Evolutionary conservation across 1,140 invertebrate species (phyloP), one percentile per base, ranked within the genome.

Genomic region (Temnothorax longispinosus): DNA sequence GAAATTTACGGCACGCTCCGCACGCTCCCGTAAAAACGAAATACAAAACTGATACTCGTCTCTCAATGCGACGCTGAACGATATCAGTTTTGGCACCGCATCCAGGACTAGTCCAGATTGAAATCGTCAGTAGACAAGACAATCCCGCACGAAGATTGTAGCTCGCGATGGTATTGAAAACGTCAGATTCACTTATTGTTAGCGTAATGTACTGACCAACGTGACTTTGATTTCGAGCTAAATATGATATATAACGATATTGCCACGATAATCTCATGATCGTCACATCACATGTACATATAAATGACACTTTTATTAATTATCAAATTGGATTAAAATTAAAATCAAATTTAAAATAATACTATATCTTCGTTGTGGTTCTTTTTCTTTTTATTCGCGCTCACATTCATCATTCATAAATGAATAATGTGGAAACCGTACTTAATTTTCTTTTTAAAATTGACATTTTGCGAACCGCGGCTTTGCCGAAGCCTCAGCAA

Each of bases 111-210:
- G 32, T 71, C 3, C 47, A 71, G 65, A 81, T 81, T 81, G 64
- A 81, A 81, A 81, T 81, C 64, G 35, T 81, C 47, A 71, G 62
- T 18, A 71, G 32, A 54, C 77, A 81, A 69, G 47, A 81, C 21
- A 54, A 71, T 81, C 18, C 32, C 3, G 44, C 11, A n/a, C 27
- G 75, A 77, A 77, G 75, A 78, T 78, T 35, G 18, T 1, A 78
- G 11, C 27, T 35, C 15, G 56, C 15, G 27, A 78, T 60, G 18
- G 1, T 32, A 78, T 60, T 35, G 58, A 35, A 65, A 78, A 64
- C n/a, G 58, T 78, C 75, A 47, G 41, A 47, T 1, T 77, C 27
- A 6, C 5, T 41, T 27, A 27, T 27, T 27, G 27, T 27, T 41
- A 32, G 60, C 5, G 15, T 35, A 47, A 65, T 47, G 18, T 50